Evolutionary conservation across 2,797 vertebrate species (phyloP).

Genomic region (Echeneis naucrates): DNA sequence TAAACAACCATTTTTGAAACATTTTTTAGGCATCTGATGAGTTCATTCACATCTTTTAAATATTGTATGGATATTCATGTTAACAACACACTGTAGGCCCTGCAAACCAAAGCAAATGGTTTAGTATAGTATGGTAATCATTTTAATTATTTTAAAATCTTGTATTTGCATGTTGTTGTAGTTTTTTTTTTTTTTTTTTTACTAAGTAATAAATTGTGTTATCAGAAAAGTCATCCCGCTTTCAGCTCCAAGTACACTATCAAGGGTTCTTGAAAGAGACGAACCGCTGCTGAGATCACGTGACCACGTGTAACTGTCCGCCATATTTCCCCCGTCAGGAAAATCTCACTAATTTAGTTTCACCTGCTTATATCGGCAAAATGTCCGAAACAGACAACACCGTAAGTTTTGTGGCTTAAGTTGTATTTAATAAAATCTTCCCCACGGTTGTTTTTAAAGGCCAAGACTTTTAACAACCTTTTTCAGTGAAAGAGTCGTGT

Average conservation of each 20-base stretch:
- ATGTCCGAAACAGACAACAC: background rate
- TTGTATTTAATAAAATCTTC: background rate
- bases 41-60: background rate
- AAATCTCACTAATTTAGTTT: background rate
- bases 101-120: too few relatives aligned
- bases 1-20: slow-evolving; percentile 30
- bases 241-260: too few relatives aligned
- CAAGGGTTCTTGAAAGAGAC: too few relatives aligned
- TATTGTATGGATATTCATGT: background rate
- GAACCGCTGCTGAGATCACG: too few relatives aligned
- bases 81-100: too few relatives aligned
- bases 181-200: too few relatives aligned
- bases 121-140: too few relatives aligned
- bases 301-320: background rate
- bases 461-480: too few relatives aligned
- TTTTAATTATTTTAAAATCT: too few relatives aligned
- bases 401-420: accelerated
- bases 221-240: too few relatives aligned
- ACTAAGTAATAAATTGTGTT: too few relatives aligned
- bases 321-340: background rate
- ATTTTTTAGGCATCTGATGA: background rate
- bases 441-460: accelerated
- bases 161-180: too few relatives aligned
- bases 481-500: accelerated
- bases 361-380: background rate